Evolutionary conservation across 2,113 vertebrate genomes (phyloP), one percentile per base, ranked within the genome.

Genomic region (Hypocryptadius cinnamomeus): DNA sequence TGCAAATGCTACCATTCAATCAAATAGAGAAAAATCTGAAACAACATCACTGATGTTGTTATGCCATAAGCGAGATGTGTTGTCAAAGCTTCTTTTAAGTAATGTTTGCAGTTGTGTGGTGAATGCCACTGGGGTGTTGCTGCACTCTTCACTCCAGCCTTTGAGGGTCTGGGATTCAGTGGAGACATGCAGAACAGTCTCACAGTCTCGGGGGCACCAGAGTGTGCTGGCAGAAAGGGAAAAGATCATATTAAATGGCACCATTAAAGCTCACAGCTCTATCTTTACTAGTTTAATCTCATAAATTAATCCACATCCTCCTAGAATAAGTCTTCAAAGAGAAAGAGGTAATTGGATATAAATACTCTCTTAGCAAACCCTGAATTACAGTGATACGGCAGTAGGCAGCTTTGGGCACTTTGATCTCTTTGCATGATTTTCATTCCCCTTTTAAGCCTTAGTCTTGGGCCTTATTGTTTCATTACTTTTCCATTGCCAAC

Each of bases 211-310:
- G 2, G 7, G 57, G 42, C 40, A 69, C 59, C 89, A 50, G 90
- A 92, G 63, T 80, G 84, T 91, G 66, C 72, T 79, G 83, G 61
- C 77, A 73, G 89, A 79, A 92, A 95, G 56, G 70, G 69, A 78
- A 96, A 78, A 47, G 53, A 79, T 94, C 86, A 17, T 66, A 79
- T 88, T 96, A 95, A 95, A 93, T 93, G 90, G 84, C 57, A 69
- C 64, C 77, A 82, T 93, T 92, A 92, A 89, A 86, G 60, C 89
- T 84, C 54, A 8, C 37, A 7, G 63, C 87, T 95, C 81, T 78
- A 24, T 94, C 92, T 95, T 95, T 85, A 81, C 90, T 91, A 94
- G 91, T 94, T 95, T 96, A 85, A 94, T 79, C 94, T 97, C 91
- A 93, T 96, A 94, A 97, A 97, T 89, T 90, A 92, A 94, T 95